Conservation (phyloP, 2,888 invertebrate genomes). For the Pseudococcus jackbeardsleyi region DNA sequence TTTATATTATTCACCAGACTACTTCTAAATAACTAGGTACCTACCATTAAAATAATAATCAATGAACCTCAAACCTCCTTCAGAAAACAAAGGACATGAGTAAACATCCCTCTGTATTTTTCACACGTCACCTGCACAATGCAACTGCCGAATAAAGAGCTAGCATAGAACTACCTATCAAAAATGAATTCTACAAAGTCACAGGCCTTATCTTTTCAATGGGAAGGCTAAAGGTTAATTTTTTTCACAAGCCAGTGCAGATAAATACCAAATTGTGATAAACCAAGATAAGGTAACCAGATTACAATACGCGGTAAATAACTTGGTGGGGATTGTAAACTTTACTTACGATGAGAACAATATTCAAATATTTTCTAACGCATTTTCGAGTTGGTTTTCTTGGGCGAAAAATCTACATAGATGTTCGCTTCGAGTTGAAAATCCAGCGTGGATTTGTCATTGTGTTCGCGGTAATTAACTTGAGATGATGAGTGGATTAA, state of each 20-base stretch:
- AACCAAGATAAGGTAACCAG: not conserved
- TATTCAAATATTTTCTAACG: not conserved
- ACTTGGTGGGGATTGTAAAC: not conserved
- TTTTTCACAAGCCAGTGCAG: not conserved
- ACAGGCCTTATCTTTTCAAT: not conserved
- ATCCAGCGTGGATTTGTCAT: constrained; percentile 16
- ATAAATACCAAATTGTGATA: constrained; percentile 16
- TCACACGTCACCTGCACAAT: too few species aligned
- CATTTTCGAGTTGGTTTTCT: not conserved
- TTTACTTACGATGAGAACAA: not conserved
- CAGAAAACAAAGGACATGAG: too few species aligned
- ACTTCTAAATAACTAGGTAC: too few species aligned
- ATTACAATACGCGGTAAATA: constrained; percentile 16
- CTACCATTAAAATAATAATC: too few species aligned
- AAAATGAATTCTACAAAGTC: not conserved
- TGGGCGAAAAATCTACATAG: not conserved
- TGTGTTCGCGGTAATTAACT: not conserved
- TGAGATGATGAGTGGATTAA: not conserved
- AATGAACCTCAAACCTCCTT: too few species aligned
- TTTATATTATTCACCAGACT: too few species aligned
- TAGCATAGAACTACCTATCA: not conserved
- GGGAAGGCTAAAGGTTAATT: constrained; percentile 33
- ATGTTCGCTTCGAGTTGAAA: constrained; percentile 11
- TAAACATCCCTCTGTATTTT: too few species aligned
- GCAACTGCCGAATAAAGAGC: too few species aligned